Percentiles rank a stretch among this genome's conserved stretches.
These are phyloP conservation scores for Electrophaes corylata DNA, from an alignment of 2,888 invertebrate species.

Conservation along the genomic window DNA sequence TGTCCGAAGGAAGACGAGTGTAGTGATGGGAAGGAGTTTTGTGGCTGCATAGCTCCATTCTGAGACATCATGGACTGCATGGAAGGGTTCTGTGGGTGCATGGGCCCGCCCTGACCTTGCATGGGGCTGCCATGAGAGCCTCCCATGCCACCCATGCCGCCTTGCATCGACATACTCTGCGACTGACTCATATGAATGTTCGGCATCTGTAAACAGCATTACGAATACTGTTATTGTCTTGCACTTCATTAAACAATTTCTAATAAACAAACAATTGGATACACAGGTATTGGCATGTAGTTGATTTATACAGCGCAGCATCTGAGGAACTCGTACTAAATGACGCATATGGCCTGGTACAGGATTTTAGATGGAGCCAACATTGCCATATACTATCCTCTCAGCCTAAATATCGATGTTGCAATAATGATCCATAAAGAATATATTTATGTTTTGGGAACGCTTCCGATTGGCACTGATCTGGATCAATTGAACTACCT, in stretches of 20 bases:
- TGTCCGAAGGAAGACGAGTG: conserved; percentile 78
- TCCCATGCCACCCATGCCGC: conserved; percentile 57
- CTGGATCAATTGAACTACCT: too few species aligned
- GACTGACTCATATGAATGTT: conserved; percentile 89
- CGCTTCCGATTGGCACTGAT: too few species aligned
- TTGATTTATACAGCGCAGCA: too few species aligned
- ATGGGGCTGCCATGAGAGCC: conserved; percentile 54
- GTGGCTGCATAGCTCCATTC: conserved; percentile 51
- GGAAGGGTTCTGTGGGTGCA: conserved; percentile 50
- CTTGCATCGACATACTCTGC: conserved; percentile 85
- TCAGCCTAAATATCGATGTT: background rate
- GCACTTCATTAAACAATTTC: conserved; percentile 2
- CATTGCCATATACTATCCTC: background rate
- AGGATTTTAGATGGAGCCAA: background rate
- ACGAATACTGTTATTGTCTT: conserved; percentile 6
- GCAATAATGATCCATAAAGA: too few species aligned
- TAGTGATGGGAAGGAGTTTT: conserved; percentile 58
- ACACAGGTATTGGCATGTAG: too few species aligned
- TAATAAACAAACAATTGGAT: background rate
- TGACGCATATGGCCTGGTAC: too few species aligned
- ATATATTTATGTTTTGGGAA: too few species aligned
- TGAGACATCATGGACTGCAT: conserved; percentile 39
- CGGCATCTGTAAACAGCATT: conserved; percentile 77
- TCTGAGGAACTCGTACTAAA: too few species aligned
- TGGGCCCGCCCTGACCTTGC: conserved; percentile 54